phyloP scores from a whole-genome alignment of 2,797 vertebrate species.

The Malurus leucopterus region DNA sequence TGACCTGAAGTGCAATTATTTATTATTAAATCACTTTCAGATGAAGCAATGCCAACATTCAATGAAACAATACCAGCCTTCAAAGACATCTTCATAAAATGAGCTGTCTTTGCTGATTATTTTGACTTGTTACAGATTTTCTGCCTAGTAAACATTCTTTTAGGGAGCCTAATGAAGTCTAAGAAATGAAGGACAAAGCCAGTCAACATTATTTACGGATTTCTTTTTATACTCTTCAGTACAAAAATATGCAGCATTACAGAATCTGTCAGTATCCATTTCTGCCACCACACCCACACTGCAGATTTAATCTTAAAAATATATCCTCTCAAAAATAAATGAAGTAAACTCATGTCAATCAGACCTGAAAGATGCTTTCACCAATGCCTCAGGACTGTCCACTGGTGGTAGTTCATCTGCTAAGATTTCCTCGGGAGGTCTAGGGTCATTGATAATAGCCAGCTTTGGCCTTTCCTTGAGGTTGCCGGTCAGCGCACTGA shows the following conservation, averaged over 20 bases:
- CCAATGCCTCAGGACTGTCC: conserved; percentile 87
- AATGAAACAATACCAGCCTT: neutral
- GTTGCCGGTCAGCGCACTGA: conserved; percentile 77
- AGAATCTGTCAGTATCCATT: neutral
- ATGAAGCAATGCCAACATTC: neutral
- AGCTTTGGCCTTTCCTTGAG: conserved; percentile 82
- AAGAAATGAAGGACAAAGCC: neutral
- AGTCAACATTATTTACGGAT: neutral
- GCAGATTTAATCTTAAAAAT: neutral
- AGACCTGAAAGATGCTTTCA: conserved; percentile 93
- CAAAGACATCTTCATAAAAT: neutral
- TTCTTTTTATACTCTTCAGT: neutral
- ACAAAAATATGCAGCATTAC: neutral
- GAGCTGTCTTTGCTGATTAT: neutral
- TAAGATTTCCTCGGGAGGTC: conserved; percentile 88
- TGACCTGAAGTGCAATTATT: neutral
- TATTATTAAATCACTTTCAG: neutral
- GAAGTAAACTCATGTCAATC: conserved; percentile 6
- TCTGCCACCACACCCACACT: neutral
- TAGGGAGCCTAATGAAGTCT: neutral
- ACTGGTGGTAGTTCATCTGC: conserved; percentile 84
- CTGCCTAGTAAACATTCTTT: neutral
- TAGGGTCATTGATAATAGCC: conserved; percentile 75
- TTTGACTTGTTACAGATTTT: neutral
- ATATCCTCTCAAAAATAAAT: neutral